Evolutionary conservation across 2,888 invertebrate genomes (phyloP).

Genomic region (Agapetus fuscipes): DNA sequence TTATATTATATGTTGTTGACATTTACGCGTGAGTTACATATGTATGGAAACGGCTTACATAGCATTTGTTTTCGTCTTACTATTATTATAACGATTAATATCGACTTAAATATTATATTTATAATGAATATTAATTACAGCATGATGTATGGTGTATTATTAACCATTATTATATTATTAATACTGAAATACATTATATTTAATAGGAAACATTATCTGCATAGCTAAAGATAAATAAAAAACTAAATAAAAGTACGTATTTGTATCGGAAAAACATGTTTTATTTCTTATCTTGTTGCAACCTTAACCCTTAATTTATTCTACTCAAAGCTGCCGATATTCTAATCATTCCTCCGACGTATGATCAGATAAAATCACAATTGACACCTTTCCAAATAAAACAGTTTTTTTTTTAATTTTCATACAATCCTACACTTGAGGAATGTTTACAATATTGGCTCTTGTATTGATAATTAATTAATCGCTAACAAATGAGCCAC

Average conservation of each 20-base stretch:
- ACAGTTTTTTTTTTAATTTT: too few species aligned
- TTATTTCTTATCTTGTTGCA: slow-evolving; percentile 10
- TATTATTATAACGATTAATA: slow-evolving; percentile 19
- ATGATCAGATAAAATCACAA: too few species aligned
- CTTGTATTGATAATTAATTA: too few species aligned
- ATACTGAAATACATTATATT: slow-evolving; percentile 48
- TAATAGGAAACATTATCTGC: slow-evolving; percentile 52
- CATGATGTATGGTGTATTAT: slow-evolving; percentile 19
- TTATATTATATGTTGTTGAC: neutral
- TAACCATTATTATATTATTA: slow-evolving; percentile 49
- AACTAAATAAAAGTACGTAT: slow-evolving; percentile 41
- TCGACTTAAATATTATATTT: slow-evolving; percentile 15
- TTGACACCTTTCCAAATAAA: too few species aligned
- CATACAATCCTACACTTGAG: too few species aligned
- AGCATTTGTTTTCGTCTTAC: slow-evolving; percentile 20
- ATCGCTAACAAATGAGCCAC: too few species aligned
- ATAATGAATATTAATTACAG: slow-evolving; percentile 18
- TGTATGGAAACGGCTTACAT: slow-evolving; percentile 14
- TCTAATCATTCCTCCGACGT: too few species aligned
- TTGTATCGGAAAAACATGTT: slow-evolving; percentile 28
- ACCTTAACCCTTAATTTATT: neutral
- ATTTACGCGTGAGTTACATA: neutral
- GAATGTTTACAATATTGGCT: too few species aligned
- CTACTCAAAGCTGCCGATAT: too few species aligned
- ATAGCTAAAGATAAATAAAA: slow-evolving; percentile 49